phyloP scores from a whole-genome alignment of 2,888 invertebrate genomes.

The Agrotis puta region DNA sequence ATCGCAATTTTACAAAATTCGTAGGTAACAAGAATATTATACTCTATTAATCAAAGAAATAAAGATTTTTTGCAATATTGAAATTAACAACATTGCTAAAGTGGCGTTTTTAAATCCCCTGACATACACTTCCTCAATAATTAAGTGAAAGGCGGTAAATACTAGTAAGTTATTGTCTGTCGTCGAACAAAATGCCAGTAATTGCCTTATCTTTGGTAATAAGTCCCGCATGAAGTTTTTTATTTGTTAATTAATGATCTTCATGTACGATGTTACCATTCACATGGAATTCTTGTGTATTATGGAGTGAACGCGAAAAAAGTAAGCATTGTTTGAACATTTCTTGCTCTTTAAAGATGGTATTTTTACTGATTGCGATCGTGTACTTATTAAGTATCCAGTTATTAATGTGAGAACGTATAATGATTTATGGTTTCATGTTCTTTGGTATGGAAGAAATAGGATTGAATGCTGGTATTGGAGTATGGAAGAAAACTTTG shows the following conservation, averaged over 20 bases:
- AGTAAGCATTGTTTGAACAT: slow-evolving; percentile 33
- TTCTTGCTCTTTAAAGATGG: slow-evolving; percentile 11
- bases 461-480: not conserved
- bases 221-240: slow-evolving; percentile 28
- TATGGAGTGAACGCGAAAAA: slow-evolving; percentile 37
- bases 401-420: slow-evolving; percentile 33
- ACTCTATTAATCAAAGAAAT: too few species aligned
- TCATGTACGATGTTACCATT: slow-evolving; percentile 10
- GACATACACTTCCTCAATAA: slow-evolving; percentile 49
- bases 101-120: too few species aligned
- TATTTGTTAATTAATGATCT: slow-evolving; percentile 36
- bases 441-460: not conserved
- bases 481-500: not conserved
- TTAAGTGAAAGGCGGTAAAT: slow-evolving; percentile 62
- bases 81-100: too few species aligned
- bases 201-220: slow-evolving; percentile 54
- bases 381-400: slow-evolving; percentile 15
- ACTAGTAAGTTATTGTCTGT: slow-evolving; percentile 51
- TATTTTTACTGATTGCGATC: slow-evolving; percentile 22
- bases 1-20: too few species aligned
- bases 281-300: slow-evolving; percentile 30
- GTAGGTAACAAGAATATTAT: too few species aligned
- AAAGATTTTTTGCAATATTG: too few species aligned
- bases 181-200: slow-evolving; percentile 52
- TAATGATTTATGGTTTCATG: not conserved